A percentile compares a stretch with the other conserved stretches of the same genome.
These are phyloP conservation scores for Spodoptera exigua DNA, from an alignment of 2,888 invertebrate species.

Conservation along the genomic window DNA sequence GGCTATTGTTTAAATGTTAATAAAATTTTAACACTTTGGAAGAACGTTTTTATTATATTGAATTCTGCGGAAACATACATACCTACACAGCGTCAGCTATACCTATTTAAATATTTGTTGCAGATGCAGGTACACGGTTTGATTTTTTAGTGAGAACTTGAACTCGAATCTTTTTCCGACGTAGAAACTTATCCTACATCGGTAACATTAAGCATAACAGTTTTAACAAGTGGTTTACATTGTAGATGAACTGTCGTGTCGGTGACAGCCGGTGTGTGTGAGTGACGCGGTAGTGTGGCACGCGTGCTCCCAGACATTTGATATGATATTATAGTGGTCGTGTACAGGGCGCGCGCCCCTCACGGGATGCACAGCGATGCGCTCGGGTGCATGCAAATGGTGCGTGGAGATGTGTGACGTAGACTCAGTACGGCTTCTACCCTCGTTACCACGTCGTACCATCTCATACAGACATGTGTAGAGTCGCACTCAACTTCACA, in stretches of 20 bases:
- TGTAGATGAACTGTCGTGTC: slow-evolving; percentile 23
- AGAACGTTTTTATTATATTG: slow-evolving; percentile 71
- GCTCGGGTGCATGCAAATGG: slow-evolving; percentile 86
- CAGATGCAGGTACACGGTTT: slow-evolving; percentile 37
- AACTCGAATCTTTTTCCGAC: slow-evolving; percentile 11
- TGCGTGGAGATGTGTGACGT: slow-evolving; percentile 86
- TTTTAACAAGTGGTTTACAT: slow-evolving; percentile 37
- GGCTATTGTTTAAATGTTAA: slow-evolving; percentile 78
- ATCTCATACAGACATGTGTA: slow-evolving; percentile 49
- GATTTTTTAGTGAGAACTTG: slow-evolving; percentile 24
- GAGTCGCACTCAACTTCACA: slow-evolving; percentile 61
- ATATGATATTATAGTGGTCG: slow-evolving; percentile 87
- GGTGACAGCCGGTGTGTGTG: slow-evolving; percentile 35
- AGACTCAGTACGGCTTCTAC: slow-evolving; percentile 67
- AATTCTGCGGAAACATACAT: slow-evolving; percentile 67
- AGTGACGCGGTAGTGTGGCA: slow-evolving; percentile 61
- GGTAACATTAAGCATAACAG: slow-evolving; percentile 14
- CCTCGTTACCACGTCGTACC: slow-evolving; percentile 71
- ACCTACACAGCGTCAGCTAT: slow-evolving; percentile 40
- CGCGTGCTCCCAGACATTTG: slow-evolving; percentile 77
- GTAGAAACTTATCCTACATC: too few species aligned
- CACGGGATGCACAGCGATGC: slow-evolving; percentile 75
- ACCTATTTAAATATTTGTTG: slow-evolving; percentile 36
- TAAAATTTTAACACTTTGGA: slow-evolving; percentile 84
- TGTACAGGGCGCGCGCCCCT: slow-evolving; percentile 66